Base-by-base conservation (phyloP, 35 echinoderm and acorn worm genomes). In the Chiridota heheva region DNA sequence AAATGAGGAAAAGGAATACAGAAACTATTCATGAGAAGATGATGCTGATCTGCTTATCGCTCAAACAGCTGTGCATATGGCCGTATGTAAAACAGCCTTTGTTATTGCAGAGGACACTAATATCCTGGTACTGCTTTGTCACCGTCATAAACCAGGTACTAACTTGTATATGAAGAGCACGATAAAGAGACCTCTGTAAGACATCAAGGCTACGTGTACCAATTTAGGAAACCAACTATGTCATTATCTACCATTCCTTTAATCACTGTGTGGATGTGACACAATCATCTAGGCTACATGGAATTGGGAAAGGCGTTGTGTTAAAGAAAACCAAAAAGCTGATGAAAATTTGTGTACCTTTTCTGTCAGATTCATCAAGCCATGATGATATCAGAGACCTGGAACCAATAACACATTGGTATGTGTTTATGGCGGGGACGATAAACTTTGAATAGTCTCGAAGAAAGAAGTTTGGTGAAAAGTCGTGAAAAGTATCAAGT, bases 21-120 rank as follows among this genome's bases (percentile, higher is more conserved):
- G n/a, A n/a, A n/a, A n/a, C n/a, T n/a, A n/a, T n/a, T n/a, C n/a
- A n/a, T n/a, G n/a, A 37, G 55, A 61, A 61, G 76, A 30, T 42
- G 76, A 80, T 80, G 76, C 76, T 42, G 76, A 80, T 38, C 38
- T 80, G 4, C 15, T 63, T 27, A 80, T 80, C n/a, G n/a, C n/a
- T n/a, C n/a, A n/a, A n/a, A n/a, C n/a, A n/a, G n/a, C n/a, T n/a
- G n/a, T n/a, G n/a, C n/a, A n/a, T n/a, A n/a, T n/a, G n/a, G n/a
- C n/a, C n/a, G n/a, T n/a, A n/a, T 37, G n/a, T n/a, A n/a, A n/a
- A n/a, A n/a, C n/a, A n/a, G n/a, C n/a, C n/a, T n/a, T n/a, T n/a
- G n/a, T n/a, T n/a, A n/a, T n/a, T n/a, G 36, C 53, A 80, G 39
- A 40, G 62, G 36, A 47, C 76, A 61, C 24, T 80, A 57, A 80